Base-by-base conservation (phyloP, 1,140 invertebrate species). In the Paraescarpia echinospica region DNA sequence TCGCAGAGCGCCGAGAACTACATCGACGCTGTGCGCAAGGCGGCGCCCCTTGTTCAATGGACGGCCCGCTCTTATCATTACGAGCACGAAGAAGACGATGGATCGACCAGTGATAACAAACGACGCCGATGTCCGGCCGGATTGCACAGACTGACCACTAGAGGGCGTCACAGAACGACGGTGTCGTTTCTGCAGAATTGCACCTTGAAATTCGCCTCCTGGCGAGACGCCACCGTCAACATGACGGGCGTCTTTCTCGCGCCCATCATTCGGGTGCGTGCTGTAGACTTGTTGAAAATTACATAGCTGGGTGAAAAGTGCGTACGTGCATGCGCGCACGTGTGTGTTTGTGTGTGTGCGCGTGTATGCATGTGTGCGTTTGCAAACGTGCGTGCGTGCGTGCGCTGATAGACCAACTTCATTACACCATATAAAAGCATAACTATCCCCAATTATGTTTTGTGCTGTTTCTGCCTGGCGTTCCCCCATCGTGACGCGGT, bases 41-140 rank as follows among this genome's bases (percentile, higher is more conserved):
- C 90, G 34, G 14, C 34, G 34, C 90, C 90, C 8, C 31, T 34
- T 22, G 90, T 90, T 12, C 34, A 90, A 31, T 90, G 90, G 90
- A 34, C 34, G 34, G 90, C 90, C 90, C 8, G 14, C 9, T 6
- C 34, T 4, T 90, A 90, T 41, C 90, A 90, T 31, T 90, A 90
- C 90, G 90, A 90, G 12, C 35, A 34, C 90, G 34, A 34, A 22
- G 90, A 34, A 9, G 34, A 27, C 8, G 33, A 34, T 31, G 35
- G 90, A 90, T 22, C 22, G 90, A 90, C 90, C 33, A n/a, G 34
- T 31, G 90, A 90, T 31, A 31, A 90, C 90, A 90, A 77, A 77
- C 59, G 59, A 77, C 59, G 59, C 27, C 59, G 59, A 27, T 77
- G 59, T 77, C 59, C 59, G 59, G 22, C 22, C 14, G 59, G 59